phyloP scores from a whole-genome alignment of 2,797 vertebrate species.

The Acropternis orthonyx region DNA sequence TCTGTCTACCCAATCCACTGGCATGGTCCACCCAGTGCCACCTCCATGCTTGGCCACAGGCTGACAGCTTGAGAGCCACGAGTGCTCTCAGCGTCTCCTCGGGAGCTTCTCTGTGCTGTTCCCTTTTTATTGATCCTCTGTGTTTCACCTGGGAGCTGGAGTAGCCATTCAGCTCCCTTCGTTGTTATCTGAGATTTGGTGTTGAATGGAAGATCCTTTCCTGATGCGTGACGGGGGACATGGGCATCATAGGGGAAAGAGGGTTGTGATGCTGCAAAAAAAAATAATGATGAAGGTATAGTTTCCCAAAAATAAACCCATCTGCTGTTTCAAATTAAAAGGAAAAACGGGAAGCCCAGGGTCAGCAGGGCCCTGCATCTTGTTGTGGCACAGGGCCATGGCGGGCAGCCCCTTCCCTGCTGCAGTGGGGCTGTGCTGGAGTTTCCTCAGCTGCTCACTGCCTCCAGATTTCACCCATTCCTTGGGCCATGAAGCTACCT shows the following conservation, averaged over 20 bases:
- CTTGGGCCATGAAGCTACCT: slow-evolving; percentile 13
- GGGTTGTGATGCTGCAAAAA: neutral
- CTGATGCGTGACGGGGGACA: neutral
- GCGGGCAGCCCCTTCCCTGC: neutral
- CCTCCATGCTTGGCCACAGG: neutral
- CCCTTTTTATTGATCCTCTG: neutral
- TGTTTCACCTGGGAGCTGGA: neutral
- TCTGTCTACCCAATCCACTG: neutral
- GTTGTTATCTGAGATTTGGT: neutral
- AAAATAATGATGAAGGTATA: neutral
- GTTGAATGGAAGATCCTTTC: neutral
- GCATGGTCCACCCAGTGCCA: rapidly evolving
- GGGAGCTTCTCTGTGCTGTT: neutral
- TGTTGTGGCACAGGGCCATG: rapidly evolving
- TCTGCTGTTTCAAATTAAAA: neutral
- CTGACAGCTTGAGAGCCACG: neutral
- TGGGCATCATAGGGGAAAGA: rapidly evolving
- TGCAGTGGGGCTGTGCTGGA: neutral
- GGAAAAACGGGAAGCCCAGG: rapidly evolving
- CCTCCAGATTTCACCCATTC: neutral
- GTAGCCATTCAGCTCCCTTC: neutral
- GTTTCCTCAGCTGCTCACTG: neutral
- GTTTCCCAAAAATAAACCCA: neutral
- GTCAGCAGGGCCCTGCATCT: neutral
- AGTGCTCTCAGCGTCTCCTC: rapidly evolving